phyloP scores from a whole-genome alignment of 2,888 invertebrate genomes.

The Noctuana brunneofusca region DNA sequence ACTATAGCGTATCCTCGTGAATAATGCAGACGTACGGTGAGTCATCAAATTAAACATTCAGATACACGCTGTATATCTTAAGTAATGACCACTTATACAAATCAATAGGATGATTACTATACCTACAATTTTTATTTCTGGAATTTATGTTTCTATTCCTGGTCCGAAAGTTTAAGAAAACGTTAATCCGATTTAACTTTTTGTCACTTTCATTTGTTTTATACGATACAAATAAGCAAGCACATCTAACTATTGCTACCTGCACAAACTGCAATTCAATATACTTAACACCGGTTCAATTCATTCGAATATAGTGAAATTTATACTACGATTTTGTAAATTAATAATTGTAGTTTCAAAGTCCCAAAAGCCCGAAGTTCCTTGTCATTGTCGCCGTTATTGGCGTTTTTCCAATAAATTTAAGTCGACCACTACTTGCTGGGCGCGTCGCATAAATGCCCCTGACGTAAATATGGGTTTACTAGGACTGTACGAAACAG shows the following conservation, averaged over 20 bases:
- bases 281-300: too few species aligned
- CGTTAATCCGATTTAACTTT: not conserved
- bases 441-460: constrained; percentile 50
- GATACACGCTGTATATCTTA: not conserved
- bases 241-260: too few species aligned
- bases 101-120: too few species aligned
- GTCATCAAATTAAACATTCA: constrained; percentile 19
- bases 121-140: not conserved
- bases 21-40: constrained; percentile 21
- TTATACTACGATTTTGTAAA: constrained; percentile 1
- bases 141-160: not conserved
- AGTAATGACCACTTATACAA: too few species aligned
- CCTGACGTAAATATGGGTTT: constrained; percentile 19
- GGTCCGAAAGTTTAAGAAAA: too few species aligned
- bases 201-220: not conserved
- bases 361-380: not conserved
- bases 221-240: not conserved
- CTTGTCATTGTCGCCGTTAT: constrained; percentile 33
- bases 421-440: constrained; percentile 62
- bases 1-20: constrained; percentile 4
- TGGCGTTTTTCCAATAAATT: constrained; percentile 69
- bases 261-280: too few species aligned
- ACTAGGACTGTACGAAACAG: constrained; percentile 41
- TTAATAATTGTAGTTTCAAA: constrained; percentile 6
- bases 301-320: too few species aligned